Evolutionary conservation across 2,113 vertebrate species (phyloP), one percentile per base, ranked within the genome.

Genomic region (Elanus axillaris): DNA sequence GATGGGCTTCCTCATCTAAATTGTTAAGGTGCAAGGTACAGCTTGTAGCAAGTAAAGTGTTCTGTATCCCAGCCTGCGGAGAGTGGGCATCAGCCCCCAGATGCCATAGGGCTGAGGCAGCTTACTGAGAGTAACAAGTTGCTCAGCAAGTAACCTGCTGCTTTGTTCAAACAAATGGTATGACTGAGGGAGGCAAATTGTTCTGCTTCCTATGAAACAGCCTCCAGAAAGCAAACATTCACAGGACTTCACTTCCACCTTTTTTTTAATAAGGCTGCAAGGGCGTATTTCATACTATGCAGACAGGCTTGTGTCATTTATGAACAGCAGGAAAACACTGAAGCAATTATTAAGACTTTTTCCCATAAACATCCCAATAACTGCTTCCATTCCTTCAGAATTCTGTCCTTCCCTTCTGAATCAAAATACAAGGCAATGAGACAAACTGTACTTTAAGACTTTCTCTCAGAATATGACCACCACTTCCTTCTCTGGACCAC

Each of bases 231-330:
- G 55, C 81, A 96, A 96, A 96, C 22, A 16, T 94, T 86, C 60
- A 82, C 66, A 93, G 40, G 26, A 87, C 47, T 91, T 97, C 89
- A 92, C 75, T 79, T 93, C 63, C 74, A 58, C 9, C 64, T 93
- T 84, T 88, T 95, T 95, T 96, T 66, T 74, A 87, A 64, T 60
- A 86, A 93, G 52, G 62, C 80, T 53, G 77, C 60, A 94, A 74
- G 32, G n/a, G 34, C 43, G 31, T 81, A 67, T 94, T 94, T 96
- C 66, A 81, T 91, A 96, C 84, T 83, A 29, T 26, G 60, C 26
- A 81, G 38, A 36, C 16, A 93, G 53, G 26, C 12, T 73, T 45
- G 34, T 63, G 62, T 52, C 11, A 17, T 47, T 83, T 68, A 63
- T 58, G 16, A 72, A 66, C 34, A 69, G 29, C 14, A 16, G 50